A percentile compares a stretch with the other conserved stretches of the same genome.
Evolutionary conservation across 1,140 invertebrate species (phyloP).

Genomic region (Pseudomyrmex sp.): DNA sequence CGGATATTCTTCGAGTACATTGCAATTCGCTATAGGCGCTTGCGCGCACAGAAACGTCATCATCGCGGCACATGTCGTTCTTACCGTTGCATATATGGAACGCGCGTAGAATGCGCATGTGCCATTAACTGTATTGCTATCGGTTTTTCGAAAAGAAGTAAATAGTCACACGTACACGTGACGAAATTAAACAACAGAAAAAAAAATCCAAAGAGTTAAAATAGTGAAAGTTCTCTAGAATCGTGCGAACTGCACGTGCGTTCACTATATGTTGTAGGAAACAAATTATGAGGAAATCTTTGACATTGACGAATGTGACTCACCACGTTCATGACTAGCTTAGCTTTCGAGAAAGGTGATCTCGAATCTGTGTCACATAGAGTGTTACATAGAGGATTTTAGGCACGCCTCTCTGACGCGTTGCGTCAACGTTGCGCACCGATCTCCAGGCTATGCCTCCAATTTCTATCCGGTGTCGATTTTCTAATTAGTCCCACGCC

Average conservation of each 20-base stretch:
- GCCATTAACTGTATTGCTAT: slow-evolving; percentile 55
- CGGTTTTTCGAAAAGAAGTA: slow-evolving; percentile 54
- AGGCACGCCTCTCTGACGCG: slow-evolving; percentile 62
- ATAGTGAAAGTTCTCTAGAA: not conserved
- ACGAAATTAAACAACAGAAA: not conserved
- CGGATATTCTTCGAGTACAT: slow-evolving; percentile 45
- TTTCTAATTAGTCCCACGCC: slow-evolving; percentile 60
- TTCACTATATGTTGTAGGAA: slow-evolving; percentile 10
- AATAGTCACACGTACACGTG: not conserved
- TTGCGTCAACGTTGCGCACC: slow-evolving; percentile 57
- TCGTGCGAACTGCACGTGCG: not conserved
- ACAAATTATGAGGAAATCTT: slow-evolving; percentile 18
- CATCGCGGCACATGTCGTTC: not conserved
- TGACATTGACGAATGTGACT: slow-evolving; percentile 27
- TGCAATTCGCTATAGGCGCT: slow-evolving; percentile 53
- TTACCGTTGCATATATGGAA: slow-evolving; percentile 65
- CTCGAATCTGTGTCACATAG: slow-evolving; percentile 71
- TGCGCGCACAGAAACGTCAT: not conserved
- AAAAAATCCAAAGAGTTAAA: not conserved
- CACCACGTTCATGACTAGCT: slow-evolving; percentile 55
- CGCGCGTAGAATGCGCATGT: slow-evolving; percentile 43
- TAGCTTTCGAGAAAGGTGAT: slow-evolving; percentile 72
- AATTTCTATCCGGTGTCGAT: slow-evolving; percentile 55
- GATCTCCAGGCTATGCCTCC: slow-evolving; percentile 27
- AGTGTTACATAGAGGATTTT: slow-evolving; percentile 73